Percentiles rank a stretch among this genome's conserved stretches.
phyloP scores from a whole-genome alignment of 1,140 invertebrate species.

The Eumaeus atala region DNA sequence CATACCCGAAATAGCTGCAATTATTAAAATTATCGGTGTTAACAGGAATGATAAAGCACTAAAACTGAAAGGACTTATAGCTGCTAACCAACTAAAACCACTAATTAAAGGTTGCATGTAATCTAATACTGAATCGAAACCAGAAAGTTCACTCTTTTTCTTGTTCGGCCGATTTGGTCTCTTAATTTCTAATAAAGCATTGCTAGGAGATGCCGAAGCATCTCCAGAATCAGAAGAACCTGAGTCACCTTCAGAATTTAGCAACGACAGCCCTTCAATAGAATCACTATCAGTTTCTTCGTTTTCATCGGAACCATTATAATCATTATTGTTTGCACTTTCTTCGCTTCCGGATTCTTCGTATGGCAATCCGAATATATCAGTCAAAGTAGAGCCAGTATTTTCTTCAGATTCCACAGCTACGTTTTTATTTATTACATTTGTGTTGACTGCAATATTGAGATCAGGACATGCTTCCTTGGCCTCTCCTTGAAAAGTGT shows the following conservation, averaged over 20 bases:
- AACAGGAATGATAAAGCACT: conserved; percentile 51
- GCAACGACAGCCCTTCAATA: conserved; percentile 43
- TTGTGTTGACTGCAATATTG: conserved; percentile 66
- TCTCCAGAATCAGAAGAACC: conserved; percentile 19
- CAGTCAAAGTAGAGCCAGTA: conserved; percentile 46
- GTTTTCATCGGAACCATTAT: conserved; percentile 42
- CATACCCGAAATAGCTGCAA: conserved; percentile 49
- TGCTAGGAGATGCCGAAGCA: conserved; percentile 32
- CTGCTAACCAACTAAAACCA: conserved; percentile 52
- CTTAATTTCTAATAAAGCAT: conserved; percentile 35
- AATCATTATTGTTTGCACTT: conserved; percentile 34
- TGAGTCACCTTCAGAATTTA: conserved; percentile 39
- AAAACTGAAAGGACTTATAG: conserved; percentile 57
- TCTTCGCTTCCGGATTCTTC: conserved; percentile 49
- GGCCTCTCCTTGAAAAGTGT: conserved; percentile 64
- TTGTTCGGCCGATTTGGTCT: conserved; percentile 35
- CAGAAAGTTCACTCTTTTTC: conserved; percentile 49
- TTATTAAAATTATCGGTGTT: conserved; percentile 51
- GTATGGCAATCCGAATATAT: conserved; percentile 44
- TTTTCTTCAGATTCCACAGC: conserved; percentile 60
- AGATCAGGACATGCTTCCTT: conserved; percentile 68
- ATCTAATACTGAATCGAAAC: conserved; percentile 43
- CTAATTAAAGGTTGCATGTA: conserved; percentile 55
- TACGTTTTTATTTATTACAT: conserved; percentile 63
- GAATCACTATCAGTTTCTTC: conserved; percentile 46